phyloP scores from a whole-genome alignment of 2,113 vertebrate species.

The Passer domesticus region DNA sequence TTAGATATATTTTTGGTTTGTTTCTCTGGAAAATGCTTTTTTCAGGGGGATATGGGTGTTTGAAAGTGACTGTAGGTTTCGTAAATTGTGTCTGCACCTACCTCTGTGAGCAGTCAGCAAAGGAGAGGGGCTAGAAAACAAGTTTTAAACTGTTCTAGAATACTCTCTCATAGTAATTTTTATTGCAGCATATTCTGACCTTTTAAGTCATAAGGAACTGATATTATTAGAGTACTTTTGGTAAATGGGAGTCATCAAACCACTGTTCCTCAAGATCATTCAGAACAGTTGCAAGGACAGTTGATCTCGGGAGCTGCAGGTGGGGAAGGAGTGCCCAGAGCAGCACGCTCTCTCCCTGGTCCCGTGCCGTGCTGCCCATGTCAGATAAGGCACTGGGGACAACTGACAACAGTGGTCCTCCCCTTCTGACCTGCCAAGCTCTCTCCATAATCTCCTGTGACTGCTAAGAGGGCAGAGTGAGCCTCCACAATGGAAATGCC shows the following conservation, averaged over 20 bases:
- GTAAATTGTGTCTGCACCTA: background rate
- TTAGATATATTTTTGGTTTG: background rate
- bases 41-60: background rate
- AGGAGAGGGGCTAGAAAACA: background rate
- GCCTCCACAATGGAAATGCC: background rate
- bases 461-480: background rate
- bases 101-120: background rate
- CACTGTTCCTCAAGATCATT: background rate
- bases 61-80: background rate
- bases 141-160: constrained; percentile 6
- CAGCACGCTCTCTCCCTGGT: background rate
- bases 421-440: background rate
- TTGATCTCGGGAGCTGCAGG: background rate
- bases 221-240: constrained; percentile 3
- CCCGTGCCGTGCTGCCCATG: accelerated
- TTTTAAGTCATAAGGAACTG: constrained; percentile 23
- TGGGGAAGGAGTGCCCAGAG: background rate
- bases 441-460: background rate
- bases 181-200: background rate
- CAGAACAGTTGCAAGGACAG: background rate
- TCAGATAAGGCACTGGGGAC: background rate
- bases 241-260: background rate
- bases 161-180: background rate
- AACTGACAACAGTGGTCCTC: background rate
- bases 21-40: background rate